A percentile compares a stretch with the other conserved stretches of the same genome.
Conservation (phyloP, 2,888 invertebrate species). For the Acanthacorydalis orientalis region DNA sequence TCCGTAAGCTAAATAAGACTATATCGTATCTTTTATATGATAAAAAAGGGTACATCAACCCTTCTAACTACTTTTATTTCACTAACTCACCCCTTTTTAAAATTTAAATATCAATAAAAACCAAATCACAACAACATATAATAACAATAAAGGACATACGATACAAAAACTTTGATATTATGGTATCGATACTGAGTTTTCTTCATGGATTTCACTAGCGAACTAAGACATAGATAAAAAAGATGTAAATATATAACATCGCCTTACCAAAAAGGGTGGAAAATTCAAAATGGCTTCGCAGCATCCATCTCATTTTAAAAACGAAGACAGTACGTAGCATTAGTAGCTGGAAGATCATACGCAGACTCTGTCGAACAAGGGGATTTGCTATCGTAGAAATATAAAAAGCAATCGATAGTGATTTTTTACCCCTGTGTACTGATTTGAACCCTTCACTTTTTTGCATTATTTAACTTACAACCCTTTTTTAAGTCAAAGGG, state of each 20-base stretch:
- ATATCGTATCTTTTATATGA: too few species aligned
- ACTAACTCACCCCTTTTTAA: not conserved
- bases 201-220: not conserved
- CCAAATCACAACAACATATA: not conserved
- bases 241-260: not conserved
- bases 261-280: constrained; percentile 2
- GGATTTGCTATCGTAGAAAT: not conserved
- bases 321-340: not conserved
- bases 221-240: not conserved
- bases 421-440: not conserved
- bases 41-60: too few species aligned
- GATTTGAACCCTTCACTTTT: not conserved
- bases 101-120: not conserved
- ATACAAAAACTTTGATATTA: not conserved
- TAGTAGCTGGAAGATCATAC: not conserved
- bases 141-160: not conserved
- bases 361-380: not conserved
- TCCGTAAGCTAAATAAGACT: too few species aligned
- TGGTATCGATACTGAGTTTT: not conserved
- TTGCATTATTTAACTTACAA: not conserved
- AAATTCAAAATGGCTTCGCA: constrained; percentile 4
- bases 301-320: not conserved
- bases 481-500: not conserved
- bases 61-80: too few species aligned
- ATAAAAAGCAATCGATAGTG: not conserved